Evolutionary conservation across 1,140 invertebrate species (phyloP).

Genomic region (Caenorhabditis tropicalis): DNA sequence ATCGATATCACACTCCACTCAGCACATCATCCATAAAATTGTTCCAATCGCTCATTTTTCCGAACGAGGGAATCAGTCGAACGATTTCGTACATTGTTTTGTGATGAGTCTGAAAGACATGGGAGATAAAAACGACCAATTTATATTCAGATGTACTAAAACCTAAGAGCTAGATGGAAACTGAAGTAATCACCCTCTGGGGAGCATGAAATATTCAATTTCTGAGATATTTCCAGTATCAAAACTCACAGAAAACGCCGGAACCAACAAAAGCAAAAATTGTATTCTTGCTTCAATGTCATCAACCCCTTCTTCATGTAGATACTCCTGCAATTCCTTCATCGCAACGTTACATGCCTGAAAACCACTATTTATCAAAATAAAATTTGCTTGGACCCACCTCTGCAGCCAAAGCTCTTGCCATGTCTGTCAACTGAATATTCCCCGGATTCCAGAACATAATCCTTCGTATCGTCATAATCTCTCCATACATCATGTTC

Average conservation of each 20-base stretch:
- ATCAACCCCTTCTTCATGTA: slow-evolving; percentile 57
- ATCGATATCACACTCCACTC: slow-evolving; percentile 12
- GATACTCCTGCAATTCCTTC: slow-evolving; percentile 64
- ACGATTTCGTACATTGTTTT: slow-evolving; percentile 60
- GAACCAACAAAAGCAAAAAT: slow-evolving; percentile 60
- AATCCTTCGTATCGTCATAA: slow-evolving; percentile 65
- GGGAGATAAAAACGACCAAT: neutral
- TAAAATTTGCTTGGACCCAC: neutral
- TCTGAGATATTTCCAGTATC: too few species aligned
- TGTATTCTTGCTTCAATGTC: slow-evolving; percentile 61
- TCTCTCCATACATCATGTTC: slow-evolving; percentile 59
- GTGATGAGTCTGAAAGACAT: slow-evolving; percentile 57
- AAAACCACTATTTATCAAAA: neutral
- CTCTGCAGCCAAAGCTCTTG: slow-evolving; percentile 42
- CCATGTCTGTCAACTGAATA: slow-evolving; percentile 55
- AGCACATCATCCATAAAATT: slow-evolving; percentile 60
- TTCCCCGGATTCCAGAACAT: slow-evolving; percentile 67
- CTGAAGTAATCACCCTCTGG: neutral
- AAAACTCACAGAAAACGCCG: slow-evolving; percentile 57
- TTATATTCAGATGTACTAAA: neutral
- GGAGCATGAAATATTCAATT: too few species aligned
- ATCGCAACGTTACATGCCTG: slow-evolving; percentile 59
- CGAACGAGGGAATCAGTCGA: slow-evolving; percentile 60
- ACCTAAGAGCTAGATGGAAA: too few species aligned
- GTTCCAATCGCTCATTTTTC: slow-evolving; percentile 64